These are phyloP conservation scores for Tetragnatha montana DNA, from an alignment of 2,888 invertebrate species.

Conservation along the genomic window DNA sequence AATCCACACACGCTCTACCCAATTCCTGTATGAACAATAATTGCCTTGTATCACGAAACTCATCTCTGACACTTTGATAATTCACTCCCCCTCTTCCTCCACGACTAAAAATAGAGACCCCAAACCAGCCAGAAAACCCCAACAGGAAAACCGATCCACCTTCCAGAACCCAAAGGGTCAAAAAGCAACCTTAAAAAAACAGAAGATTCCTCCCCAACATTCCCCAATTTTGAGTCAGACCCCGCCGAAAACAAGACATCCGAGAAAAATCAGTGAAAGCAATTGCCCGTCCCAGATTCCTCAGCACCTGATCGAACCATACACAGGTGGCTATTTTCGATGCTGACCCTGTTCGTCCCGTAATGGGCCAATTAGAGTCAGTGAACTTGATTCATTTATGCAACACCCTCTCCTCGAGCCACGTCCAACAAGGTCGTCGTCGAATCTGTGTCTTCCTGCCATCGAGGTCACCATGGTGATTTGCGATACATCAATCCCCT, in stretches of 20 bases:
- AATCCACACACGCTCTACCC: too few relatives aligned
- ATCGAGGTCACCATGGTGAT: neutral
- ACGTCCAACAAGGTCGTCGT: constrained; percentile 27
- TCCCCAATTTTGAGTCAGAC: neutral
- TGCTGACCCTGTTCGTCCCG: constrained; percentile 52
- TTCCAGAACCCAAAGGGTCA: too few relatives aligned
- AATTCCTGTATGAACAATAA: too few relatives aligned
- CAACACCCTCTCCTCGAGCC: constrained; percentile 55
- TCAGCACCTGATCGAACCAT: constrained; percentile 14
- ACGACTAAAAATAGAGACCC: too few relatives aligned
- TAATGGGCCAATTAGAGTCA: constrained; percentile 60
- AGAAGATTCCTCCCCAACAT: neutral
- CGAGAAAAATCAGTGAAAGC: constrained; percentile 4
- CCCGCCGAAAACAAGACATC: neutral
- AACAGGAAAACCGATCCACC: too few relatives aligned
- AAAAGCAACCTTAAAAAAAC: too few relatives aligned
- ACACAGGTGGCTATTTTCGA: constrained; percentile 11
- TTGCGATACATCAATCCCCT: too few relatives aligned
- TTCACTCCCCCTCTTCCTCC: too few relatives aligned
- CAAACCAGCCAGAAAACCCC: too few relatives aligned
- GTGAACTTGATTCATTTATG: constrained; percentile 51
- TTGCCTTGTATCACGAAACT: too few relatives aligned
- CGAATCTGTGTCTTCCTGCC: constrained; percentile 2
- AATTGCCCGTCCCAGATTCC: constrained; percentile 28
- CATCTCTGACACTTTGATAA: too few relatives aligned